Evolutionary conservation across 1,140 invertebrate species (phyloP).

Genomic region (Leptonema lineaticorne): DNA sequence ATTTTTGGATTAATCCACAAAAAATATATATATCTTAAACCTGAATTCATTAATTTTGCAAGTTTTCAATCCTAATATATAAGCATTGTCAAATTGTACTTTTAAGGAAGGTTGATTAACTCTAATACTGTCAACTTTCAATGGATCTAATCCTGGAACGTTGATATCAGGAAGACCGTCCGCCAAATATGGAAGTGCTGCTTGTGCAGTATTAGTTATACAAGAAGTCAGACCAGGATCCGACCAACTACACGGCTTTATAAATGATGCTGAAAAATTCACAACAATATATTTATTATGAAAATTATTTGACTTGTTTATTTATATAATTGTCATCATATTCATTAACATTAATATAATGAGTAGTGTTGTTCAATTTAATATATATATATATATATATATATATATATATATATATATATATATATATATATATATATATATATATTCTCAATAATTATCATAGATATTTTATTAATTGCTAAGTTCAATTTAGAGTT

Average conservation of each 20-base stretch:
- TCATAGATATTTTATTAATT: background rate
- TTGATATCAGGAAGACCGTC: constrained; percentile 29
- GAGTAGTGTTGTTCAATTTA: background rate
- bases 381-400: background rate
- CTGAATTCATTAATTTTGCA: constrained; percentile 34
- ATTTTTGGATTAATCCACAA: background rate
- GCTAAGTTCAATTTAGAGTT: background rate
- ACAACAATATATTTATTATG: background rate
- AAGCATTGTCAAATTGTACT: constrained; percentile 23
- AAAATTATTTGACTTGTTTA: background rate
- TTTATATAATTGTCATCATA: background rate
- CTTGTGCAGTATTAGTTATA: constrained; percentile 25
- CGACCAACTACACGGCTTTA: constrained; percentile 31
- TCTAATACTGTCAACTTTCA: constrained; percentile 21
- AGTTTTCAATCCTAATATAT: constrained; percentile 25
- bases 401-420: background rate
- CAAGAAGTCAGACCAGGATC: constrained; percentile 23
- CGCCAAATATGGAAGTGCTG: constrained; percentile 13
- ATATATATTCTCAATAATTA: background rate
- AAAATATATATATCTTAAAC: constrained; percentile 18
- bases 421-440: background rate
- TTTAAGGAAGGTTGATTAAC: constrained; percentile 33
- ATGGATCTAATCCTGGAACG: constrained; percentile 30
- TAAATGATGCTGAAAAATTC: constrained; percentile 31
- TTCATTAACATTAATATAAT: background rate